These are phyloP conservation scores for Cololabis saira DNA, from an alignment of 2,113 vertebrate genomes.

Conservation along the genomic window DNA sequence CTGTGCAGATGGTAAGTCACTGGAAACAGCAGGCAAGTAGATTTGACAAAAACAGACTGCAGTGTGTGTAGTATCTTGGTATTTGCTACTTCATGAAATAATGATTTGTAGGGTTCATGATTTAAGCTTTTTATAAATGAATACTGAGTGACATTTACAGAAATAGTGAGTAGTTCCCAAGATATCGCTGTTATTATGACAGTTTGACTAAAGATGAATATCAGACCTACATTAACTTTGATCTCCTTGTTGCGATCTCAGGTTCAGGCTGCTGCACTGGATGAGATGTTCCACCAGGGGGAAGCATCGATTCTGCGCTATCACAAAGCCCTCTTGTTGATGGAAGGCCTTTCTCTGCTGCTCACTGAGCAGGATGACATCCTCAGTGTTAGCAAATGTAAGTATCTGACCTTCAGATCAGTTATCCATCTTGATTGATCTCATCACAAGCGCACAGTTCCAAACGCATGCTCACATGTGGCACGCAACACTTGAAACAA, in stretches of 20 bases:
- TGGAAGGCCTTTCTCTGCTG: conserved; percentile 92
- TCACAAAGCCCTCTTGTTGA: conserved; percentile 92
- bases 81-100: too few relatives aligned
- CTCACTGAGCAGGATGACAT: conserved; percentile 90
- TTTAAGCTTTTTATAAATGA: too few relatives aligned
- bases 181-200: too few relatives aligned
- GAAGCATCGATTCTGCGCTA: conserved; percentile 91
- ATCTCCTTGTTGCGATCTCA: conserved; percentile 43
- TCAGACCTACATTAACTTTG: background rate
- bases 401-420: conserved; percentile 1
- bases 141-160: too few relatives aligned
- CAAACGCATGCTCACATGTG: too few relatives aligned
- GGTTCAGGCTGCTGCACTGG: conserved; percentile 94
- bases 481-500: too few relatives aligned
- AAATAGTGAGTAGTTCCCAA: too few relatives aligned
- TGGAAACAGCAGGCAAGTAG: background rate
- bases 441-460: too few relatives aligned
- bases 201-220: too few relatives aligned
- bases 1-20: conserved; percentile 90
- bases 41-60: background rate
- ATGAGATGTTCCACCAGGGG: conserved; percentile 98
- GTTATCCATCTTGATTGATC: too few relatives aligned
- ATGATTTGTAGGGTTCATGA: too few relatives aligned
- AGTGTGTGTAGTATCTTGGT: too few relatives aligned
- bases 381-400: conserved; percentile 93